Evolutionary conservation across 2,888 invertebrate genomes (phyloP).

Genomic region (Cordilura impudica): DNA sequence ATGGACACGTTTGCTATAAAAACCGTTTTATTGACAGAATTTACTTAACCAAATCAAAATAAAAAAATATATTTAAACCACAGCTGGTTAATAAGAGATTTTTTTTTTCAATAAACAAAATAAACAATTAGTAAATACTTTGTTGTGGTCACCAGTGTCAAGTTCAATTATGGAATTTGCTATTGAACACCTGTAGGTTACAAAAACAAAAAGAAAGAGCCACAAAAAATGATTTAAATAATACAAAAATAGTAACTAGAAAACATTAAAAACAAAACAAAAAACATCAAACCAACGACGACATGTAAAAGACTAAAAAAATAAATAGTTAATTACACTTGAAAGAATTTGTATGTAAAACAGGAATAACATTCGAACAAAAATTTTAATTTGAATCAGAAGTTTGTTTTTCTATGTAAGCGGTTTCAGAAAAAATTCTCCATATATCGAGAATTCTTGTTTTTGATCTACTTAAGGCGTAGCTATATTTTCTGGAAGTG

Average conservation of each 20-base stretch:
- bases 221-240: not conserved
- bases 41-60: constrained; percentile 20
- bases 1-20: constrained; percentile 8
- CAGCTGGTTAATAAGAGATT: constrained; percentile 32
- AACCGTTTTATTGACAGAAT: constrained; percentile 45
- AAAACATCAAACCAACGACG: too few species aligned
- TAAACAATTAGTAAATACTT: constrained; percentile 10
- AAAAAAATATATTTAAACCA: constrained; percentile 21
- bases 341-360: not conserved
- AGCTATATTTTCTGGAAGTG: too few species aligned
- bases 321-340: not conserved
- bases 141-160: constrained; percentile 50
- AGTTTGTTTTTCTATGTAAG: too few species aligned
- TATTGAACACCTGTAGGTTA: constrained; percentile 32
- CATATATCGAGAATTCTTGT: too few species aligned
- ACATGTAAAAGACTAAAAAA: not conserved
- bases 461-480: too few species aligned
- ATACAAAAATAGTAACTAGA: not conserved
- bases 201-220: not conserved
- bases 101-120: not conserved
- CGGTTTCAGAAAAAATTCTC: too few species aligned
- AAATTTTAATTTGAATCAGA: too few species aligned
- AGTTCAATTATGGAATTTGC: constrained; percentile 54
- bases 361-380: too few species aligned
- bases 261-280: not conserved